A percentile compares a stretch with the other conserved stretches of the same genome.
Evolutionary conservation across 2,888 invertebrate genomes (phyloP).

Genomic region (Hypomecis punctinalis): DNA sequence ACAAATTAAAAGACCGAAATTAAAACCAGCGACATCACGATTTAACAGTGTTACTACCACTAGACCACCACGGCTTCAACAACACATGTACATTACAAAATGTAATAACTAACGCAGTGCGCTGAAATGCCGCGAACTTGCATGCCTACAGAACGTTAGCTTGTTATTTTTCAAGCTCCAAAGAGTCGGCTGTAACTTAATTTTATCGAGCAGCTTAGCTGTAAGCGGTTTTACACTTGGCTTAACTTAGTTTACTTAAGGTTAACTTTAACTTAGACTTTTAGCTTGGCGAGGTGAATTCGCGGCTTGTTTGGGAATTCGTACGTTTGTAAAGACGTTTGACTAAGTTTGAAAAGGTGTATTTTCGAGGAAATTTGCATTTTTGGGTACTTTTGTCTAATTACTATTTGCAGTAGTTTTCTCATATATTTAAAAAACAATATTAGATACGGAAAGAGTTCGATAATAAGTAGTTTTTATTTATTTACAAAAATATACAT

Average conservation of each 20-base stretch:
- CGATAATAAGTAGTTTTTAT: too few species aligned
- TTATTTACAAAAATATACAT: too few species aligned
- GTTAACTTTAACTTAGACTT: slow-evolving; percentile 39
- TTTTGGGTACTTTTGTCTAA: not conserved
- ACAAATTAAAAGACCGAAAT: too few species aligned
- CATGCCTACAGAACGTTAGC: slow-evolving; percentile 28
- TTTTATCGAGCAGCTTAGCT: slow-evolving; percentile 51
- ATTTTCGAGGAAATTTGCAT: not conserved
- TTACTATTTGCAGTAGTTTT: too few species aligned
- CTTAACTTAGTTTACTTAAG: slow-evolving; percentile 55
- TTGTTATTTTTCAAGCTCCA: slow-evolving; percentile 33
- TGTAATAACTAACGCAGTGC: slow-evolving; percentile 6
- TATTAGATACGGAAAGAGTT: too few species aligned
- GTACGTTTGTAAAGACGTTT: slow-evolving; percentile 14
- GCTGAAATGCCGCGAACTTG: slow-evolving; percentile 25
- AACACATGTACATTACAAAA: not conserved
- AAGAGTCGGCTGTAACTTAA: slow-evolving; percentile 51
- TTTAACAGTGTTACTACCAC: too few species aligned
- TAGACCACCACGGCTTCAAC: not conserved
- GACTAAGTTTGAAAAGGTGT: not conserved
- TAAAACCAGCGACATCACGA: too few species aligned
- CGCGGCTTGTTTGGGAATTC: slow-evolving; percentile 26
- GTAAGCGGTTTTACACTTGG: slow-evolving; percentile 58
- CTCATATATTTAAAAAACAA: too few species aligned
- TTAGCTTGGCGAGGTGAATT: slow-evolving; percentile 10